phyloP scores from a whole-genome alignment of 2,797 vertebrate genomes.

The Acanthornis magna region DNA sequence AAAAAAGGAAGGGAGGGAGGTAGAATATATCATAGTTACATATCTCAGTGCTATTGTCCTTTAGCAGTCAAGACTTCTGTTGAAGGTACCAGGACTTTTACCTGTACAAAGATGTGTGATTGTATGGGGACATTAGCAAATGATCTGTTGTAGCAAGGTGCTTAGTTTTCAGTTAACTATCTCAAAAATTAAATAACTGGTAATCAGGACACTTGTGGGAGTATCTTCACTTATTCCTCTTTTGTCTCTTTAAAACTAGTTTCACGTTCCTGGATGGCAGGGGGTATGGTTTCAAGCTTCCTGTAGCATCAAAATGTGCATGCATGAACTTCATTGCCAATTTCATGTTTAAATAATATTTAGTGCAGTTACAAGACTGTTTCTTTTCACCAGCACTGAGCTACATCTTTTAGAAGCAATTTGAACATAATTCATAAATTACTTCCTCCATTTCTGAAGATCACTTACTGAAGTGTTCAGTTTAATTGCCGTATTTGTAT shows the following conservation, averaged over 20 bases:
- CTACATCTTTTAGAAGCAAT: background rate
- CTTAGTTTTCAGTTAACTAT: conserved; percentile 28
- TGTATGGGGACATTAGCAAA: background rate
- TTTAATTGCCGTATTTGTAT: conserved; percentile 1
- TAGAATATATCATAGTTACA: background rate
- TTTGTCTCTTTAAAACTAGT: conserved; percentile 84
- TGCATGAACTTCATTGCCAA: conserved; percentile 73
- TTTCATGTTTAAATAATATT: conserved; percentile 60
- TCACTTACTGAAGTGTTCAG: background rate
- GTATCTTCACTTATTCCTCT: conserved; percentile 78
- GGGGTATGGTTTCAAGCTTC: conserved; percentile 94
- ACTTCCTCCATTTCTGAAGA: conserved; percentile 6
- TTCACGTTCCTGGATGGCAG: conserved; percentile 86
- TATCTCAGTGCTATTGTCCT: background rate
- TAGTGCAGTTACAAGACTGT: conserved; percentile 39
- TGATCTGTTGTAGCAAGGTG: background rate
- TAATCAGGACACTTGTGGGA: conserved; percentile 56
- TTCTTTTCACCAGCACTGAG: conserved; percentile 47
- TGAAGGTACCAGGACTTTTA: background rate
- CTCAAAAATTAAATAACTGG: conserved; percentile 20
- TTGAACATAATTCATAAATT: conserved; percentile 1
- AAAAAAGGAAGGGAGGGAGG: background rate
- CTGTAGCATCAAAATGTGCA: conserved; percentile 76
- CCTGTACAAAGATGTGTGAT: background rate
- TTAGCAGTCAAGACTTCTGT: conserved; percentile 20